phyloP scores from a whole-genome alignment of 2,113 vertebrate species.

The Morone chrysops region DNA sequence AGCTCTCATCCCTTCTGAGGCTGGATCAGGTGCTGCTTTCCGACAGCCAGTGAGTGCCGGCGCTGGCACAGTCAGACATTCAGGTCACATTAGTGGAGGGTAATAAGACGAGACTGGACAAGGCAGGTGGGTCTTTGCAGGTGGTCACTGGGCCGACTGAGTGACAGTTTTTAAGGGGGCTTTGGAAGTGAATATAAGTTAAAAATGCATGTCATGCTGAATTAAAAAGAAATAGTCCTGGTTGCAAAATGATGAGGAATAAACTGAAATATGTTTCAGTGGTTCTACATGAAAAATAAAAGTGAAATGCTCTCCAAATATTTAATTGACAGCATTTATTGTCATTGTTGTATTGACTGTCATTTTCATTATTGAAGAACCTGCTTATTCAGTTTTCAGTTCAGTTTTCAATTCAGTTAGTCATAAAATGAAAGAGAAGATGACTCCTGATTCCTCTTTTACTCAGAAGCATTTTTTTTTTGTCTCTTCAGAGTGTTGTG shows the following conservation, averaged over 20 bases:
- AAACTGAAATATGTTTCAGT: neutral
- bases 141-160: constrained; percentile 43
- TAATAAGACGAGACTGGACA: constrained; percentile 51
- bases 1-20: constrained; percentile 46
- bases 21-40: constrained; percentile 65
- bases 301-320: neutral
- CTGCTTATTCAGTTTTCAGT: neutral
- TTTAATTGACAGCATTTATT: neutral
- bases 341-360: no score
- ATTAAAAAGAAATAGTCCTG: neutral
- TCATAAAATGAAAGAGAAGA: neutral
- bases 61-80: constrained; percentile 68
- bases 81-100: constrained; percentile 76
- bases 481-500: neutral
- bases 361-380: neutral
- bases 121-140: constrained; percentile 71
- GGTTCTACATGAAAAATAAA: neutral
- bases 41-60: constrained; percentile 61
- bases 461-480: neutral
- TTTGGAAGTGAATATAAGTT: constrained; percentile 5
- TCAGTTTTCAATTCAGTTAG: neutral
- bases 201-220: neutral
- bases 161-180: neutral
- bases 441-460: neutral
- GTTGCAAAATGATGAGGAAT: neutral